Base-by-base conservation (phyloP, 2,113 vertebrate genomes). In the Dermatemys mawii region DNA sequence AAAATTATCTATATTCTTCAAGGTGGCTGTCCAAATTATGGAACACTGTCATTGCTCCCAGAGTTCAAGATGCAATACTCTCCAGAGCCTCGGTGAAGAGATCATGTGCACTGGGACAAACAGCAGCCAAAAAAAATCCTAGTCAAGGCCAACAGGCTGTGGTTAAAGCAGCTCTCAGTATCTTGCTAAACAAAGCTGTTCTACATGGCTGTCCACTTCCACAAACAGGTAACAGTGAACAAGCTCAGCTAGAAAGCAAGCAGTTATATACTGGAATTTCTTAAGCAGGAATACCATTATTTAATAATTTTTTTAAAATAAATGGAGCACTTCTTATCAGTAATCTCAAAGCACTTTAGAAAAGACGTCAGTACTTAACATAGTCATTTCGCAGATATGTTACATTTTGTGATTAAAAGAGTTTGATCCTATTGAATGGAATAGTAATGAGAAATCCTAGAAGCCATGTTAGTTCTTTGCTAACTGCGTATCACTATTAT, bases 21-120 rank as follows among this genome's bases (percentile, higher is more conserved):
- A 99, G 99, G 96, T 99, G 99, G 99, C 98, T 99, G 98, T 98
- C 98, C 82, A 98, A 98, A 87, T 98, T 99, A 81, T 99, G 99
- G 99, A 99, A 99, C 93, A 97, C 98, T 24, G 97, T 99, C 87
- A 99, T 99, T 38, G 99, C 99, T 91, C 99, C 99, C 83, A 98
- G 99, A 91, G 99, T 99, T 89, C 99, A 99, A 97, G 98, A 98
- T 95, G 99, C 99, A 93, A 98, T 99, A 95, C 97, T 99, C 86
- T 98, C 99, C 90, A 98, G 98, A 97, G 98, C 99, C 49, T 99
- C 98, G 35, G 95, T 98, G 96, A 99, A 97, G 96, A 98, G 97
- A 94, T 92, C 98, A 4, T 94, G 97, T 27, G 83, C 95, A 41
- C 95, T 97, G 92, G 97, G 97, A 85, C 98, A 96, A 90, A 97